Percentiles rank a stretch among this genome's conserved stretches.
These are phyloP conservation scores for Trogon surrucura DNA, from an alignment of 2,113 vertebrate species.

Conservation along the genomic window DNA sequence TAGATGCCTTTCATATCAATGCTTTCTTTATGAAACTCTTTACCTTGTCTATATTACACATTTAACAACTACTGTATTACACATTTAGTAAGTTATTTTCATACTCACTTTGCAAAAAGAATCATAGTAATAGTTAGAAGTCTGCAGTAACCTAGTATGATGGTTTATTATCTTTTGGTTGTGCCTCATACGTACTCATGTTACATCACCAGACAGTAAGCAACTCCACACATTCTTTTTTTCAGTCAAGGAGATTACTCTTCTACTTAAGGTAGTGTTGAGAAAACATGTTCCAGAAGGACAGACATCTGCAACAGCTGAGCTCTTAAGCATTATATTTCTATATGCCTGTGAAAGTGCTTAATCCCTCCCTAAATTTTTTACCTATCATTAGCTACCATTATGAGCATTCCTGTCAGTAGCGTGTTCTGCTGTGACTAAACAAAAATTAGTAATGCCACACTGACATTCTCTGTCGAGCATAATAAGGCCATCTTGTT, in stretches of 20 bases:
- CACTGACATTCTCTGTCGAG: neutral
- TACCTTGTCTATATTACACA: neutral
- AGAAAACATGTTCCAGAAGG: neutral
- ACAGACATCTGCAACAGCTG: neutral
- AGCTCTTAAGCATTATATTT: neutral
- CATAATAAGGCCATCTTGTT: neutral
- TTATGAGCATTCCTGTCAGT: neutral
- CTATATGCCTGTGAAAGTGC: neutral
- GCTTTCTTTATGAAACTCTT: neutral
- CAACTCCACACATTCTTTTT: neutral
- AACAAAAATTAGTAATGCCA: neutral
- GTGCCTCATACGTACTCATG: neutral
- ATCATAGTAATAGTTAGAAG: neutral
- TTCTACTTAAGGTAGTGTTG: neutral
- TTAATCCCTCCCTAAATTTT: neutral
- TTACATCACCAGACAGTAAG: fast-evolving
- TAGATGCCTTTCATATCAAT: neutral
- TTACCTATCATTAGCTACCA: neutral
- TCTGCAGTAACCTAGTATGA: neutral
- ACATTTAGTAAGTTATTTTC: neutral
- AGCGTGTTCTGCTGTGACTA: neutral
- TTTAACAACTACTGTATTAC: neutral
- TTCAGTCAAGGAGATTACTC: neutral
- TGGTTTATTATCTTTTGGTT: neutral
- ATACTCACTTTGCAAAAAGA: neutral